Conservation (phyloP, 2,797 vertebrate genomes). For the Rhabdomys pumilio region DNA sequence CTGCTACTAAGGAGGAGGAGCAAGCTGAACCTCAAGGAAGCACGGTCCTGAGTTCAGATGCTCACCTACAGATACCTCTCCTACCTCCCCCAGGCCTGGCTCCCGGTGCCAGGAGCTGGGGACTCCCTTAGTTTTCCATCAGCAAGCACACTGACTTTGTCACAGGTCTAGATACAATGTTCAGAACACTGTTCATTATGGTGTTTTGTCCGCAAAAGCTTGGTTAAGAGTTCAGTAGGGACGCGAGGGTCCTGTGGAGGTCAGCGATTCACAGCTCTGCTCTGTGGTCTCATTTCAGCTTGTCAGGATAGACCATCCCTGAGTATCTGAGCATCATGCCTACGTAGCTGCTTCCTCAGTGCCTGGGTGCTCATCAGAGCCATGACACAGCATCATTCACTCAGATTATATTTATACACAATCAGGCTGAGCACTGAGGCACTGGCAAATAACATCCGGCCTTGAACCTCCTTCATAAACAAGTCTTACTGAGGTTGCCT, state of each 20-base stretch:
- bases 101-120: background rate
- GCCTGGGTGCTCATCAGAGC: background rate
- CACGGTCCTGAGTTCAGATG: background rate
- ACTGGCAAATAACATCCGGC: no score
- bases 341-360: background rate
- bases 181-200: fast-evolving
- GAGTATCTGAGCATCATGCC: background rate
- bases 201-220: fast-evolving
- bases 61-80: background rate
- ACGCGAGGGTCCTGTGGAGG: background rate
- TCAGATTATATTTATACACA: background rate
- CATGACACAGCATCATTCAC: background rate
- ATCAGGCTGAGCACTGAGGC: background rate
- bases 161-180: fast-evolving
- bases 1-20: background rate
- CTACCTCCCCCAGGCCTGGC: background rate
- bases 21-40: background rate
- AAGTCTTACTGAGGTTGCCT: background rate
- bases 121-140: background rate
- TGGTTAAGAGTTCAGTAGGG: no score
- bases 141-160: fast-evolving
- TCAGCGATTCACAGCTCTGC: background rate
- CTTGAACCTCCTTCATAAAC: background rate
- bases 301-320: background rate
- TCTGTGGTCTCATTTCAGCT: background rate